Evolutionary conservation across 2,888 invertebrate genomes (phyloP).

Genomic region (Trachelus stipa): DNA sequence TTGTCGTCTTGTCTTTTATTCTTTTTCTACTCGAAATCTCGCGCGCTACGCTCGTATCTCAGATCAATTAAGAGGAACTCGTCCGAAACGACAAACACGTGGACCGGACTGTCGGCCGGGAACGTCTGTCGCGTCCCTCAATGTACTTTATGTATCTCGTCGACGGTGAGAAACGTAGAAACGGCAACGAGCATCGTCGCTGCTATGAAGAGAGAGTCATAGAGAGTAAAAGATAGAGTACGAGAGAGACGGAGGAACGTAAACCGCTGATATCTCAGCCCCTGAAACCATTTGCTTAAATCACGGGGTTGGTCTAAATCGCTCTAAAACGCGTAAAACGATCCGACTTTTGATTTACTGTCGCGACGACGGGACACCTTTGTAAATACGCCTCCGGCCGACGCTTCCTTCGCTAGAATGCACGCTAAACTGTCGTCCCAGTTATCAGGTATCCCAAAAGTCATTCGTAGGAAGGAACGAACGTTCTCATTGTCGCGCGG

Average conservation of each 20-base stretch:
- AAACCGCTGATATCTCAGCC: not conserved
- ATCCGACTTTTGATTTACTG: not conserved
- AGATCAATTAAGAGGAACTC: constrained; percentile 65
- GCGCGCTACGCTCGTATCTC: constrained; percentile 60
- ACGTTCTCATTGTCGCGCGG: not conserved
- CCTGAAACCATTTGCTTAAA: not conserved
- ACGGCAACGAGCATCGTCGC: not conserved
- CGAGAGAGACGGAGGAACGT: too few relatives aligned
- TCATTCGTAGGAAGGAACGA: not conserved
- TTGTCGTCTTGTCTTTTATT: not conserved
- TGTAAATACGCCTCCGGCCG: not conserved
- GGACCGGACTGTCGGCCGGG: constrained; percentile 33
- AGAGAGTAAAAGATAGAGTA: too few relatives aligned
- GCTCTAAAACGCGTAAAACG: not conserved
- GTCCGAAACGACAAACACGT: constrained; percentile 66
- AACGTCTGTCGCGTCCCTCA: constrained; percentile 26
- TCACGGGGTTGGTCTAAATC: not conserved
- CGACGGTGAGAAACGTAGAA: not conserved
- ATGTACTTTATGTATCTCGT: constrained; percentile 34
- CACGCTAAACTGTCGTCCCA: not conserved
- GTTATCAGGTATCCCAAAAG: not conserved
- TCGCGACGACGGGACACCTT: not conserved
- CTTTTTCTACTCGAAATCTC: constrained; percentile 8
- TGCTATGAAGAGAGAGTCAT: not conserved
- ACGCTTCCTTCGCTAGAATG: not conserved